phyloP scores from a whole-genome alignment of 2,797 vertebrate species.

The Acridotheres tristis region DNA sequence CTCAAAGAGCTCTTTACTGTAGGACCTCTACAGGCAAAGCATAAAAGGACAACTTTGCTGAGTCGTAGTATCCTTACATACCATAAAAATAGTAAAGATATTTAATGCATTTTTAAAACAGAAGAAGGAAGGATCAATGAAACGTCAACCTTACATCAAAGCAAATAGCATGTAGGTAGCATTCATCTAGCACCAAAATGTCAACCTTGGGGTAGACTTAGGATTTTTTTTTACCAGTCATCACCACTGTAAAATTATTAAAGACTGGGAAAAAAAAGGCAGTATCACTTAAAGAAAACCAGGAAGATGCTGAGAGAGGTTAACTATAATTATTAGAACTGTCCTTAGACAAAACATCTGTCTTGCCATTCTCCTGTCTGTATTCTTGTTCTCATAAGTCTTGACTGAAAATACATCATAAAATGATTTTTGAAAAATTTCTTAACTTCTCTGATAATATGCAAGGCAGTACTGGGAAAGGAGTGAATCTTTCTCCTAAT shows the following conservation, averaged over 20 bases:
- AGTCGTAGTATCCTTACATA: background rate
- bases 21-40: slow-evolving; percentile 86
- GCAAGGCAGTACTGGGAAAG: background rate
- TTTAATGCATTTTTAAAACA: background rate
- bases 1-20: slow-evolving; percentile 97
- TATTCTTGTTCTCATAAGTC: background rate
- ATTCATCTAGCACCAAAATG: background rate
- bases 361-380: background rate
- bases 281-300: background rate
- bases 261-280: background rate
- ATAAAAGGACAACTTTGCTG: background rate
- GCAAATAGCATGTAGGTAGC: background rate
- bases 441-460: background rate
- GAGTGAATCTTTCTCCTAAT: background rate
- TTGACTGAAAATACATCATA: background rate
- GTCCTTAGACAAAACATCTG: background rate
- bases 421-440: background rate
- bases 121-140: background rate
- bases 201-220: background rate
- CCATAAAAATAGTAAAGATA: background rate
- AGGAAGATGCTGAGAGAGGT: background rate
- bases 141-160: background rate
- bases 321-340: background rate
- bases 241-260: background rate
- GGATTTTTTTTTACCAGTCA: background rate